Percentiles rank a stretch among this genome's conserved stretches.
phyloP scores from a whole-genome alignment of 2,797 vertebrate genomes.

The Sylvia borin region DNA sequence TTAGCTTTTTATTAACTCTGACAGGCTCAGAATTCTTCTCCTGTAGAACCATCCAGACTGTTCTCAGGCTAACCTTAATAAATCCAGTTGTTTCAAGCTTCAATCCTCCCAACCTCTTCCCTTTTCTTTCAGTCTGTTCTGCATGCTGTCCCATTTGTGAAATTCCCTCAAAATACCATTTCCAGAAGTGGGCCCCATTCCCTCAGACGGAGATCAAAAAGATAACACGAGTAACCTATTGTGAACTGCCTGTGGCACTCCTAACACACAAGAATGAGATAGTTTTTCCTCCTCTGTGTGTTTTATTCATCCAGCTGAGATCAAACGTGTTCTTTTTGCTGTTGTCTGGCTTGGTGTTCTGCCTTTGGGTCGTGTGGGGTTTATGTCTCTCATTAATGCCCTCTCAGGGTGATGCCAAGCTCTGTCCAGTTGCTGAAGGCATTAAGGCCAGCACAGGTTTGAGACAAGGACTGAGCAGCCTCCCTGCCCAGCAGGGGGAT shows the following conservation, averaged over 20 bases:
- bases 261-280: background rate
- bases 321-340: background rate
- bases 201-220: background rate
- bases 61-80: background rate
- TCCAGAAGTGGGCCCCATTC: background rate
- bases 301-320: background rate
- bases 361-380: background rate
- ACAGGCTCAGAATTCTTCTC: background rate
- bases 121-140: background rate
- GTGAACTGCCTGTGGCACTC: background rate
- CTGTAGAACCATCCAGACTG: background rate
- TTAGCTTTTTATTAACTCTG: background rate
- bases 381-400: background rate
- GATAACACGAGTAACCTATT: background rate
- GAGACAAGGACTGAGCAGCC: background rate
- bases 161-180: background rate
- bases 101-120: background rate
- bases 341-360: background rate
- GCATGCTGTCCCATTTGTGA: background rate
- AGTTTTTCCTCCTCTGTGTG: background rate
- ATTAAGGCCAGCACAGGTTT: no score
- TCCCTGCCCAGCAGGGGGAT: rapidly evolving
- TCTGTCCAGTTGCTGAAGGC: background rate
- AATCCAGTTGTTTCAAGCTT: background rate
- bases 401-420: background rate